Conservation (phyloP, 2,797 vertebrate species). For the Euthynnus affinis region DNA sequence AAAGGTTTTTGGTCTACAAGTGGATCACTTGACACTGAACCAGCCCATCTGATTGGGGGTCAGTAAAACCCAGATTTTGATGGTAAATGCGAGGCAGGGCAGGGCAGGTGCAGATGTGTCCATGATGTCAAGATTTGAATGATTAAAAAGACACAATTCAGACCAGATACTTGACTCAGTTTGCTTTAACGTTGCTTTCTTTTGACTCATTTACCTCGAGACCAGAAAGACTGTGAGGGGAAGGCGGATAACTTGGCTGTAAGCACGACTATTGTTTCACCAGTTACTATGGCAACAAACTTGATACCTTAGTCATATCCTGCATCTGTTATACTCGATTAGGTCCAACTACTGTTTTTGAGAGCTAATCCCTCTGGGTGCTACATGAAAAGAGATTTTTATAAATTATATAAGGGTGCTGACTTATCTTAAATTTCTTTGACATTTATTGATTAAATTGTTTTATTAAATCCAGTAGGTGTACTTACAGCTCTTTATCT, state of each 20-base stretch:
- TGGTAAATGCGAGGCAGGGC: not conserved
- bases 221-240: not conserved
- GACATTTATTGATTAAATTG: not conserved
- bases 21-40: not conserved
- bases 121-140: conserved; percentile 32
- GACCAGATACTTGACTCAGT: not conserved
- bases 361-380: not conserved
- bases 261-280: not conserved
- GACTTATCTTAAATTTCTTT: not conserved
- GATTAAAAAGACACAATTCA: conserved; percentile 38
- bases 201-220: conserved; percentile 20
- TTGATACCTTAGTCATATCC: not conserved
- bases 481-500: not conserved
- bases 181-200: conserved; percentile 16
- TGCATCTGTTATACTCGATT: not conserved
- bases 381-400: no score
- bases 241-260: not conserved
- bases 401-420: no score
- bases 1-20: no score
- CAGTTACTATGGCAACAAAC: conserved; percentile 22
- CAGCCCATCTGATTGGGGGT: not conserved
- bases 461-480: not conserved
- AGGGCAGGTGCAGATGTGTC: not conserved
- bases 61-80: not conserved
- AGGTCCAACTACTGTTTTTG: not conserved